Evolutionary conservation across 2,797 vertebrate species (phyloP).

Genomic region (Delichon dasypus): DNA sequence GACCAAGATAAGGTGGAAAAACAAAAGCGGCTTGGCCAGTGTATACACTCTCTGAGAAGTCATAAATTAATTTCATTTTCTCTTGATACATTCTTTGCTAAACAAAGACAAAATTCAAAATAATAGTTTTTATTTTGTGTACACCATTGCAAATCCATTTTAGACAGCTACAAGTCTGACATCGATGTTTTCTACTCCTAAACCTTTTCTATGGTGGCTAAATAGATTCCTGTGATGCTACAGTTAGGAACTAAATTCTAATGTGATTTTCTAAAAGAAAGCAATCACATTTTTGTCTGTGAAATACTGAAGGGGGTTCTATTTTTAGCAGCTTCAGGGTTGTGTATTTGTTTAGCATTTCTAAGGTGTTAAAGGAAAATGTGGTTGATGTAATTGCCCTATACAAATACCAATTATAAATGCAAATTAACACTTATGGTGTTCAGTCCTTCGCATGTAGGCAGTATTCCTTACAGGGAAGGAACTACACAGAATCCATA

Average conservation of each 20-base stretch:
- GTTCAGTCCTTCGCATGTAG: background rate
- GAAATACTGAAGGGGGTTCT: background rate
- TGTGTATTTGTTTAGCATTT: background rate
- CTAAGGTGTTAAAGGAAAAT: background rate
- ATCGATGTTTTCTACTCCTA: background rate
- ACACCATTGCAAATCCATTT: background rate
- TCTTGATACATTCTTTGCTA: background rate
- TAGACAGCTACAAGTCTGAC: background rate
- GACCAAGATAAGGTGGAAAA: background rate
- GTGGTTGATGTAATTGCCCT: background rate
- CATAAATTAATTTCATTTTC: background rate
- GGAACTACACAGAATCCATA: background rate
- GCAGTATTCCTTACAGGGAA: background rate
- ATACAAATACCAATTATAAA: background rate
- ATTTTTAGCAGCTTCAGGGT: background rate
- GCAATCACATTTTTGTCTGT: background rate
- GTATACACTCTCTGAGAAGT: background rate
- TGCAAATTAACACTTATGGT: background rate
- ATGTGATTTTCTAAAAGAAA: background rate
- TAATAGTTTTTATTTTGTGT: background rate
- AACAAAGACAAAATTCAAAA: background rate
- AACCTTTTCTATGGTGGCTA: background rate
- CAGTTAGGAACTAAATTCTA: background rate
- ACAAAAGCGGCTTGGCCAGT: background rate
- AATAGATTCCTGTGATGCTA: background rate